phyloP scores from a whole-genome alignment of 2,888 invertebrate species.

The Heterodera filipjevi region DNA sequence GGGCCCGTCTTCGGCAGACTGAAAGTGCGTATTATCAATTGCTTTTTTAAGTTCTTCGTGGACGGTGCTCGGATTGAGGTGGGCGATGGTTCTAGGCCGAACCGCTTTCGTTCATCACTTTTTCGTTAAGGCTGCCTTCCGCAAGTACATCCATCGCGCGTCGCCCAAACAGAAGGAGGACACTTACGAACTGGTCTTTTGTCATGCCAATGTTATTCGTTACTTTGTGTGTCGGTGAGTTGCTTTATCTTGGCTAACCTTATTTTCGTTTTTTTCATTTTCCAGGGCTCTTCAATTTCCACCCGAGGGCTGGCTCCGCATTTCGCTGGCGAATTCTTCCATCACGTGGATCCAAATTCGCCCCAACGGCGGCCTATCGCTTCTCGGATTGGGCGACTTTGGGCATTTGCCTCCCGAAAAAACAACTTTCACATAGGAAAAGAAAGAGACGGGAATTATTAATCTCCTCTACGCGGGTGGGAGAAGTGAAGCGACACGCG shows the following conservation, averaged over 20 bases:
- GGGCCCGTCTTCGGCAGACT: background rate
- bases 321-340: conserved; percentile 87
- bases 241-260: background rate
- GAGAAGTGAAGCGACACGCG: background rate
- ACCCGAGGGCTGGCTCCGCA: conserved; percentile 92
- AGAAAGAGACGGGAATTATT: background rate
- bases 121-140: conserved; percentile 78
- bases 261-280: background rate
- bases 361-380: conserved; percentile 82
- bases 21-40: background rate
- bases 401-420: conserved; percentile 83
- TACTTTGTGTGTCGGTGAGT: conserved; percentile 86
- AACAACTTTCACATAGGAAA: conserved; percentile 61
- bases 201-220: conserved; percentile 76
- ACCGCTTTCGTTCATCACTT: no score
- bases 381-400: conserved; percentile 82
- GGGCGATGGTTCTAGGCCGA: background rate
- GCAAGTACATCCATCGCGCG: conserved; percentile 89
- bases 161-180: conserved; percentile 78
- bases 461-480: background rate
- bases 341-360: conserved; percentile 85
- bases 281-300: conserved; percentile 90
- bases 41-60: conserved; percentile 51
- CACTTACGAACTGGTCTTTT: conserved; percentile 83
- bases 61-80: conserved; percentile 60